Base-by-base conservation (phyloP, 1,140 invertebrate species). In the Antheraea pernyi region DNA sequence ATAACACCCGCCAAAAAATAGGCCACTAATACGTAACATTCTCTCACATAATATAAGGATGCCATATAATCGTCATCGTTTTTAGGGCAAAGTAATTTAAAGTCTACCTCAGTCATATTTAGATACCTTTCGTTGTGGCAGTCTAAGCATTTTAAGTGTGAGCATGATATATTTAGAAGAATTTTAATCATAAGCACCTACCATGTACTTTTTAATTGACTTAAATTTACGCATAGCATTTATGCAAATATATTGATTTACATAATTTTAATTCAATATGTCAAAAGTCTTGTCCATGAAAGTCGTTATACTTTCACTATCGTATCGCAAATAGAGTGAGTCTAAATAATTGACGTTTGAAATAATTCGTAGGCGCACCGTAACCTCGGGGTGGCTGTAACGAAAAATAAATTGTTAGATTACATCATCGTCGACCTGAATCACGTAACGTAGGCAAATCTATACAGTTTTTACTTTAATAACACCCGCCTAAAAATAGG, bases 341-440 rank as follows among this genome's bases (percentile, higher is more conserved):
- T 86, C 83, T 88, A 89, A 91, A 87, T 88, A 89, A 91, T 86
- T 90, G 85, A 89, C 86, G 84, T 85, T 79, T 78, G 77, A 85
- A 91, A 88, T 89, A 91, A 90, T 90, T 88, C 84, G 79, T 78
- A n/a, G n/a, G n/a, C n/a, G n/a, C n/a, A n/a, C n/a, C 90, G 72
- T 88, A 89, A 8, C 79, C 86, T 42, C 88, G 80, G 63, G 87
- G 85, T 67, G 88, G 85, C 82, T 87, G 83, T 60, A 75, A 76
- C 63, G 79, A 74, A 71, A 59, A 69, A 42, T 72, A 69, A 19
- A 53, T 7, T n/a, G 16, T 60, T 60, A 60, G 0, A 60, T 19
- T 11, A 53, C 39, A 53, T 53, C 13, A 13, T 53, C 13, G 11
- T 16, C 46, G 13, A 16, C 16, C 0, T 16, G 16, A 5, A 11